These are phyloP conservation scores for Crossocerus cetratus DNA, from an alignment of 2,888 invertebrate genomes.

Conservation along the genomic window DNA sequence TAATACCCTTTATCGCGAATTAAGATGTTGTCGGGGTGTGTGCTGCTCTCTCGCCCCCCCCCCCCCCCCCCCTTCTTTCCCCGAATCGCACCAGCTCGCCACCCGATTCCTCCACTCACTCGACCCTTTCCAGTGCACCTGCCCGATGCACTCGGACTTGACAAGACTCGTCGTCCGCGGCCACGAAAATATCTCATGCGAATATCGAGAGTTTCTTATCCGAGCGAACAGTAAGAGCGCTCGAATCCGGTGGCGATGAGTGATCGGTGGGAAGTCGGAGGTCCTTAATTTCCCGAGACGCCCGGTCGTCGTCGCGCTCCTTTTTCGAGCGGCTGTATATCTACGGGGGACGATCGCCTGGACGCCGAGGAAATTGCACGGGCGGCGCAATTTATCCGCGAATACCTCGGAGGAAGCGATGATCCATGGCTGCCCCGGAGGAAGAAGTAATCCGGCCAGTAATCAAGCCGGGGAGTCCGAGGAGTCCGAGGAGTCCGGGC, in stretches of 20 bases:
- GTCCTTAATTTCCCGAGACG: conserved; percentile 34
- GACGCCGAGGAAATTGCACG: conserved; percentile 55
- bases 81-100: conserved; percentile 43
- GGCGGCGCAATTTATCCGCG: conserved; percentile 58
- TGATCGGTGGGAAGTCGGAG: conserved; percentile 13
- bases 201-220: no score
- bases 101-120: not conserved
- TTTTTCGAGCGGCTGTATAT: conserved; percentile 45
- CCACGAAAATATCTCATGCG: not conserved
- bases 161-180: not conserved
- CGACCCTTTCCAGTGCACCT: not conserved
- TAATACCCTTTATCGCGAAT: conserved; percentile 72
- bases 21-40: conserved; percentile 67
- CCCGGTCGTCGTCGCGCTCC: conserved; percentile 35
- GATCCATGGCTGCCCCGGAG: conserved; percentile 58
- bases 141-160: not conserved
- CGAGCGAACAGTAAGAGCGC: no score
- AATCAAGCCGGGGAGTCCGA: conserved; percentile 48
- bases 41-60: conserved; percentile 22
- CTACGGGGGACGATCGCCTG: conserved; percentile 51
- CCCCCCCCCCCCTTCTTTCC: conserved; percentile 38
- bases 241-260: no score
- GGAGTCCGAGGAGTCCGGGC: not conserved
- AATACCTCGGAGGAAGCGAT: conserved; percentile 50
- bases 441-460: conserved; percentile 58